These are phyloP conservation scores for Lasius platythorax DNA, from an alignment of 2,888 invertebrate species.

Conservation along the genomic window DNA sequence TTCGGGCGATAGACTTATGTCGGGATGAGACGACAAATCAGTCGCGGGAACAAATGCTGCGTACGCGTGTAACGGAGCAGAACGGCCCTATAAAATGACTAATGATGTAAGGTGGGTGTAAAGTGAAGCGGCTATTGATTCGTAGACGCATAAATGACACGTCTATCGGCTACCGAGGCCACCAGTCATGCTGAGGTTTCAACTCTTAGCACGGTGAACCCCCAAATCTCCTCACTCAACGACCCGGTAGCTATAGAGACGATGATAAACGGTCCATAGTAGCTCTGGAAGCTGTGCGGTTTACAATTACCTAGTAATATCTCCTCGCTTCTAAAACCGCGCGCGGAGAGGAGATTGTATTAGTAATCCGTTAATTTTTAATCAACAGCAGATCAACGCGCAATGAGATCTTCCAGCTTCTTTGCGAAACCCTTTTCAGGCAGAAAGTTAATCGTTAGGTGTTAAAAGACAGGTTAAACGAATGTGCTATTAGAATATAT, in stretches of 20 bases:
- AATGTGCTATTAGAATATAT: constrained; percentile 23
- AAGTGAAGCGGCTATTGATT: constrained; percentile 84
- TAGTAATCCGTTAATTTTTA: constrained; percentile 46
- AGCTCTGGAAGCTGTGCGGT: constrained; percentile 68
- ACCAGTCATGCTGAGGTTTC: constrained; percentile 86
- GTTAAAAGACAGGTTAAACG: constrained; percentile 18
- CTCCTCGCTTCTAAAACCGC: constrained; percentile 58
- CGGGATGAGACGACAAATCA: constrained; percentile 56
- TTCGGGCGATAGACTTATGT: constrained; percentile 24
- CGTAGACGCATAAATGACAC: constrained; percentile 85
- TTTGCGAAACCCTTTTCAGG: background rate
- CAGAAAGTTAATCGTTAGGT: background rate
- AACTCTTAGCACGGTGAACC: constrained; percentile 82
- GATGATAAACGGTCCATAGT: constrained; percentile 82
- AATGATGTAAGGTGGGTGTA: constrained; percentile 81
- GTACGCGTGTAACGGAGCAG: constrained; percentile 69
- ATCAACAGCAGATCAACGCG: constrained; percentile 7
- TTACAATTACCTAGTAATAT: constrained; percentile 74
- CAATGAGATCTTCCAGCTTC: background rate
- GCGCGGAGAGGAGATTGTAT: constrained; percentile 51
- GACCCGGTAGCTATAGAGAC: constrained; percentile 72
- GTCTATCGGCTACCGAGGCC: constrained; percentile 84
- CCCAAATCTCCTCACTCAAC: constrained; percentile 75
- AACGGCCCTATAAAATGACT: constrained; percentile 80
- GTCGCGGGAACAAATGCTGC: constrained; percentile 47